These are phyloP conservation scores for Sebastes matsubarae DNA, from an alignment of 2,797 vertebrate genomes.

Conservation along the genomic window DNA sequence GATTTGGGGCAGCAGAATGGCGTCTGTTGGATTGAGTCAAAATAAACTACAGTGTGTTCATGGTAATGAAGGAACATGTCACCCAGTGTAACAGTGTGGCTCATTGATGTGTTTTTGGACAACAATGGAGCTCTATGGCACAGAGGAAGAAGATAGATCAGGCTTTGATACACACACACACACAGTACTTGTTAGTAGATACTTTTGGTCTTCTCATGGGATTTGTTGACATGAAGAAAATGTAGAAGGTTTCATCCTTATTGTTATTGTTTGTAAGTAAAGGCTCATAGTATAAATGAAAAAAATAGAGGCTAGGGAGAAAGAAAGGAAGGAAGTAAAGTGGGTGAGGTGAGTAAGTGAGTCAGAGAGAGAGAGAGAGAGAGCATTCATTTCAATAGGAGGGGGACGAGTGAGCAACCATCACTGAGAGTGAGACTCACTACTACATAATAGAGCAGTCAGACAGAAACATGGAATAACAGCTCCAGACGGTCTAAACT, in stretches of 20 bases:
- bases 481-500: background rate
- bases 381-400: background rate
- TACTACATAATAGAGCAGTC: background rate
- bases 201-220: background rate
- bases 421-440: background rate
- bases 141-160: background rate
- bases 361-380: background rate
- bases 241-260: background rate
- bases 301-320: background rate
- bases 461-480: background rate
- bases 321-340: conserved; percentile 15
- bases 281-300: background rate
- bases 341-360: background rate
- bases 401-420: background rate
- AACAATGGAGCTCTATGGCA: background rate
- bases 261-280: background rate
- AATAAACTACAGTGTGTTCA: background rate
- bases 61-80: background rate
- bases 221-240: background rate
- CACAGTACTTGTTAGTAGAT: background rate
- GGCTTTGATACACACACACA: background rate
- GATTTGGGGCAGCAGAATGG: background rate
- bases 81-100: background rate
- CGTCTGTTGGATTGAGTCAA: background rate
- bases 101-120: background rate